Percentiles rank a stretch among this genome's conserved stretches.
Conservation (phyloP, 2,888 invertebrate genomes). For the Masnerella sp. region DNA sequence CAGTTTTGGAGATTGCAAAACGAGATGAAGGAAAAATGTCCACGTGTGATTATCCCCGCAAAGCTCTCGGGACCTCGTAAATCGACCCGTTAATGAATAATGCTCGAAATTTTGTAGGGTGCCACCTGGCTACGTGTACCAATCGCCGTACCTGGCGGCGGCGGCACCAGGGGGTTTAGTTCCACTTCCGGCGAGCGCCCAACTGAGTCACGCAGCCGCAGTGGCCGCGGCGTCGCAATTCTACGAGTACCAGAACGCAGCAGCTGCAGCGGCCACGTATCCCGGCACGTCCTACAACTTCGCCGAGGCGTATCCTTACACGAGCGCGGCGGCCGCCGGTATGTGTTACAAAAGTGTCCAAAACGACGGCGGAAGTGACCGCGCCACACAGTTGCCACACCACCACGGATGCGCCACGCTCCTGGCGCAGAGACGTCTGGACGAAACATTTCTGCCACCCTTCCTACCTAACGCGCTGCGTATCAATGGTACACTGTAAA, state of each 20-base stretch:
- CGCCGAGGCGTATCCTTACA: conserved; percentile 84
- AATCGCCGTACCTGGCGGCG: conserved; percentile 84
- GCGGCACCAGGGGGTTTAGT: conserved; percentile 84
- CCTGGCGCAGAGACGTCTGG: conserved; percentile 69
- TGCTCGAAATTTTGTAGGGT: conserved; percentile 80
- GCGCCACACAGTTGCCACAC: conserved; percentile 65
- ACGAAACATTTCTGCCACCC: conserved; percentile 72
- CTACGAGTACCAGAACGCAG: conserved; percentile 88
- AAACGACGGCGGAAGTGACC: conserved; percentile 68
- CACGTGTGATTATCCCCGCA: conserved; percentile 33
- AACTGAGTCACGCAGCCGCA: conserved; percentile 86
- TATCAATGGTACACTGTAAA: conserved; percentile 76
- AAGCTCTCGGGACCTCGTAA: conserved; percentile 54
- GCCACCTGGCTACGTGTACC: conserved; percentile 88
- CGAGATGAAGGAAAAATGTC: conserved; percentile 11
- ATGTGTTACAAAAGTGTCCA: conserved; percentile 73
- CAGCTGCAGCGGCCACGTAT: conserved; percentile 84
- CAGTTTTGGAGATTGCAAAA: too few species aligned
- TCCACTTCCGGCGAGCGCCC: conserved; percentile 80
- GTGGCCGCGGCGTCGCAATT: conserved; percentile 89
- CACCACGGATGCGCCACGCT: conserved; percentile 67
- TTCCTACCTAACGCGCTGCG: conserved; percentile 74
- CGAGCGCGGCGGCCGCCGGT: conserved; percentile 84
- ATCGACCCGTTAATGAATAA: conserved; percentile 35
- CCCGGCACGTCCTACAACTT: conserved; percentile 87